Evolutionary conservation across 2,888 invertebrate genomes (phyloP), one percentile per base, ranked within the genome.

Genomic region (Penaeus monodon): DNA sequence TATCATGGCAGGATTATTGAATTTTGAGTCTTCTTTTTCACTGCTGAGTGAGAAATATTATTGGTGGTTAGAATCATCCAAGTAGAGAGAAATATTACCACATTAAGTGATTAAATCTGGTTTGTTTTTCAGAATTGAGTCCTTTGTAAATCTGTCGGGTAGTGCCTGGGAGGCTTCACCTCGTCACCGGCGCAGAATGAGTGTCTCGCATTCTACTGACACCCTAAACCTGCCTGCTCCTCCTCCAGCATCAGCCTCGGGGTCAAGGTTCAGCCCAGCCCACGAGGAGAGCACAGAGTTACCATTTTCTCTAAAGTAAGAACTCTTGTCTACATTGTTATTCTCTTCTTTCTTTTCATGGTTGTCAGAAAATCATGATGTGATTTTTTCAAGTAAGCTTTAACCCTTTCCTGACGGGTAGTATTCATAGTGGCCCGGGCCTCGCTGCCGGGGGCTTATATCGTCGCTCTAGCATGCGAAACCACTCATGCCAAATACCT

Each of bases 91-190:
- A 57, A 14, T 57, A 12, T 20, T 20, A 57, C 2, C 44, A 57
- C 57, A 57, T 57, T 12, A 57, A 57, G 57, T 14, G 3, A 57
- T 57, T 20, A 20, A 20, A 57, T 57, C 57, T 57, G 17, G 17
- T 20, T 57, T 17, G 17, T 57, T 17, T 14, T 57, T 12, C 78
- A 86, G 88, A 14, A 90, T 90, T 76, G 90, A 90, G 70, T 90
- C 90, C 12, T 87, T 90, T 80, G 86, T 81, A 6, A 74, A 82
- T 17, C 49, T 90, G 57, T 76, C 90, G 0, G 88, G 90, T 27
- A 91, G 91, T 14, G 89, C 90, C 0, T 90, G 91, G 63, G 92
- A 92, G 66, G 90, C 91, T 49, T 91, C 92, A 24, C 92, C 92
- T 4, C 90, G 91, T 1, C 91, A 91, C 84, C 90, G 91, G 2